Evolutionary conservation across 2,797 vertebrate species (phyloP), one percentile per base, ranked within the genome.

Genomic region (Sebastes matsubarae): DNA sequence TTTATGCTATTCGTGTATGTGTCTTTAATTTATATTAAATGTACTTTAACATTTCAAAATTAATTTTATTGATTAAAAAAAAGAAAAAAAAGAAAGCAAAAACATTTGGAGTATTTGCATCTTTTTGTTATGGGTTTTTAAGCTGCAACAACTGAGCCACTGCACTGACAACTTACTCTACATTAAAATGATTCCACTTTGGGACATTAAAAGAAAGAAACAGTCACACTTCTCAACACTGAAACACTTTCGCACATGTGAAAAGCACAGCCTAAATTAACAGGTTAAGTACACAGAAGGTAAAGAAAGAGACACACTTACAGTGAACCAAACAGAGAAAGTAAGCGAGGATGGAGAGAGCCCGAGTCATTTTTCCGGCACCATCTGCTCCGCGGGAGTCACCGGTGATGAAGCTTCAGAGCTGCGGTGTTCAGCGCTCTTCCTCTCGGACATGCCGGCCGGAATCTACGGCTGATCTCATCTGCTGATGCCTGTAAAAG

Each of bases 321-420:
- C 96, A 92, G 66, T 91, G 86, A 60, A 95, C 46, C 66, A 95
- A 77, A 69, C 75, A 86, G 63, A 94, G 67, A 30, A 95, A 66
- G 93, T 74, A 96, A 38, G 90, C 89, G 86, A 95, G 76, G 80
- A 93, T 65, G 82, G 86, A 64, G 16, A 95, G 84, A 84, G 76
- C 82, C 74, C 88, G 89, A 82, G 79, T 94, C 96, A 96, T 96
- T 69, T 84, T 92, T 52, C 83, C 85, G 68, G 77, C 85, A 92
- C 70, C 90, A 92, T 92, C 83, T 80, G 87, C 61, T 93, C 89
- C 68, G 66, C 74, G 36, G 71, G 68, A 79, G 77, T 77, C 38
- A 54, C 73, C 80, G 5, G 74, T 69, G 55, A 69, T 50, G 79
- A 90, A 86, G 79, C 76, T 79, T 87, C 75, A 78, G 34, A 81